phyloP scores from a whole-genome alignment of 2,113 vertebrate species.

The Tragelaphus strepsiceros region DNA sequence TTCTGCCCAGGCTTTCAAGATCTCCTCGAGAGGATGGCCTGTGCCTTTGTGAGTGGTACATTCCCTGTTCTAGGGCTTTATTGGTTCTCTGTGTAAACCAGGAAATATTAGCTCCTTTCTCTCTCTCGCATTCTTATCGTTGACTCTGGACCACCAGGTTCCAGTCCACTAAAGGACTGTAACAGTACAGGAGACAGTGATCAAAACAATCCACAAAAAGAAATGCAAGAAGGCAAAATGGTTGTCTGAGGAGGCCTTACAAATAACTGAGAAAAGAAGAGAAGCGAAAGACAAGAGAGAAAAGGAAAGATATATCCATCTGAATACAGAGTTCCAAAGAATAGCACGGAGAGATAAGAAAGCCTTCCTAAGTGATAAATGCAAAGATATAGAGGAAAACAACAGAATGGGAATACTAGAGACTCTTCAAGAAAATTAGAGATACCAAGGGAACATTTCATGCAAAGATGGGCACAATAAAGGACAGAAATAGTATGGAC shows the following conservation, averaged over 20 bases:
- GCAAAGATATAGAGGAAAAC: not conserved
- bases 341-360: not conserved
- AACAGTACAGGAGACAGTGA: not conserved
- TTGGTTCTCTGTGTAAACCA: not conserved
- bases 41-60: not conserved
- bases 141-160: not conserved
- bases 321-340: not conserved
- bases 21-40: fast-evolving
- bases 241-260: not conserved
- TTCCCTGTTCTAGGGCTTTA: not conserved
- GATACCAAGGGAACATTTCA: not conserved
- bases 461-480: not conserved
- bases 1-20: not conserved
- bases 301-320: not conserved
- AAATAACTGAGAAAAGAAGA: not conserved
- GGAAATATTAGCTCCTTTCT: not conserved
- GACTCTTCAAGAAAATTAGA: not conserved
- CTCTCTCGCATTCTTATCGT: not conserved
- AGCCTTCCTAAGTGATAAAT: not conserved
- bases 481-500: not conserved
- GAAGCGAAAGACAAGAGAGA: not conserved
- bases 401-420: not conserved
- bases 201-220: not conserved
- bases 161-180: not conserved
- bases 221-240: not conserved